phyloP scores from a whole-genome alignment of 2,797 vertebrate species.

The Thamnophis elegans region DNA sequence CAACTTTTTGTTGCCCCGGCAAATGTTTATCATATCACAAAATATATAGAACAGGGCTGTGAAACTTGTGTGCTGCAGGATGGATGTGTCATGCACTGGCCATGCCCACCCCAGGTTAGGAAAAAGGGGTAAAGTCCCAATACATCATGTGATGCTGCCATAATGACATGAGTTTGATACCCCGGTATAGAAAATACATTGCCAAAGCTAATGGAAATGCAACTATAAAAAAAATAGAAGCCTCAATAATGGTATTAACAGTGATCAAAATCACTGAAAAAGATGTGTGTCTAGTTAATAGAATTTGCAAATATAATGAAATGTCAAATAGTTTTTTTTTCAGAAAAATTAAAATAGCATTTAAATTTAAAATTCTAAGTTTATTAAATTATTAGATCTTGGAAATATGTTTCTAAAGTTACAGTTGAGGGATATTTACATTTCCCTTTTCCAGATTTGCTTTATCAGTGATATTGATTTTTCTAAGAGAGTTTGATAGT shows the following conservation, averaged over 20 bases:
- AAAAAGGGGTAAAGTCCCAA: too few species aligned
- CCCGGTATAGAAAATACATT: background rate
- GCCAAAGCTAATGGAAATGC: background rate
- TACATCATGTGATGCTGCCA: too few species aligned
- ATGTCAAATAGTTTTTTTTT: constrained; percentile 11
- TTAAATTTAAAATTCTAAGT: constrained; percentile 31
- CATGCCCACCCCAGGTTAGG: too few species aligned
- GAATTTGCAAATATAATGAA: constrained; percentile 15
- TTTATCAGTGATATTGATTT: background rate
- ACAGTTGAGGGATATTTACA: background rate
- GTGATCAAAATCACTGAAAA: background rate
- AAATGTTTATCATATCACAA: background rate
- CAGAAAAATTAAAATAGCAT: background rate
- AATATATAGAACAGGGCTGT: background rate
- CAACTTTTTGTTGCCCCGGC: background rate
- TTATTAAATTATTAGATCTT: constrained; percentile 47
- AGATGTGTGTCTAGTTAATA: background rate
- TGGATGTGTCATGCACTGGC: too few species aligned
- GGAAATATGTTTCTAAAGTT: constrained; percentile 23
- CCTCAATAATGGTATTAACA: background rate
- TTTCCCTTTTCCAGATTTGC: background rate
- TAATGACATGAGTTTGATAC: too few species aligned
- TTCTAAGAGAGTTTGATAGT: background rate
- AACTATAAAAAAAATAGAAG: background rate
- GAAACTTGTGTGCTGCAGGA: too few species aligned